Evolutionary conservation across 2,113 vertebrate genomes (phyloP).

Genomic region (Coptodon bakossiorum): DNA sequence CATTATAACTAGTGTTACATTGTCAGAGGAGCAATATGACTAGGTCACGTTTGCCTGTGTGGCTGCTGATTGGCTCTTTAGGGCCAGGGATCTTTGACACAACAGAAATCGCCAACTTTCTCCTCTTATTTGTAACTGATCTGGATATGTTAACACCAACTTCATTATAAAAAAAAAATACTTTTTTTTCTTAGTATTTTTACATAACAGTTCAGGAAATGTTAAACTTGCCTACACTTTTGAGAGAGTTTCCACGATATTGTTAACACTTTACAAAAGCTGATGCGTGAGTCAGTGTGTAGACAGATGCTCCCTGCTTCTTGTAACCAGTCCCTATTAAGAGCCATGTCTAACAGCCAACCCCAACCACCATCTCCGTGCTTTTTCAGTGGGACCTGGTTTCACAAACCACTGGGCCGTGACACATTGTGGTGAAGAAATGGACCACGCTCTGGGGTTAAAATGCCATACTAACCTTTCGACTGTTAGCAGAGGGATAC

Average conservation of each 20-base stretch:
- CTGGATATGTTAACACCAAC: neutral
- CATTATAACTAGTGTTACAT: neutral
- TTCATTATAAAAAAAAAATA: neutral
- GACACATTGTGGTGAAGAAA: neutral
- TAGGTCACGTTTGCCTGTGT: neutral
- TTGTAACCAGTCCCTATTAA: neutral
- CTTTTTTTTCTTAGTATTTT: neutral
- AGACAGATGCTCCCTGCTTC: neutral
- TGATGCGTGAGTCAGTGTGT: neutral
- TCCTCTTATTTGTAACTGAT: neutral
- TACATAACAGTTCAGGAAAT: neutral
- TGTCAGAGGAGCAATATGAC: neutral
- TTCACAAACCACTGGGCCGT: constrained; percentile 17
- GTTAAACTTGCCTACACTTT: neutral
- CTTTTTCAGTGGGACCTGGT: neutral
- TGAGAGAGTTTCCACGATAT: neutral
- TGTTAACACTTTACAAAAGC: neutral
- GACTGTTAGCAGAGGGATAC: constrained; percentile 30
- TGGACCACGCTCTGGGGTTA: constrained; percentile 20
- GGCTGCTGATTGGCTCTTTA: neutral
- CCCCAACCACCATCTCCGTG: neutral
- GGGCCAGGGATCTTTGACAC: neutral
- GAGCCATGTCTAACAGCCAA: neutral
- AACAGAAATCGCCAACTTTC: neutral
- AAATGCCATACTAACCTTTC: constrained; percentile 43